Evolutionary conservation across 2,113 vertebrate species (phyloP).

Genomic region (Geococcyx californianus): DNA sequence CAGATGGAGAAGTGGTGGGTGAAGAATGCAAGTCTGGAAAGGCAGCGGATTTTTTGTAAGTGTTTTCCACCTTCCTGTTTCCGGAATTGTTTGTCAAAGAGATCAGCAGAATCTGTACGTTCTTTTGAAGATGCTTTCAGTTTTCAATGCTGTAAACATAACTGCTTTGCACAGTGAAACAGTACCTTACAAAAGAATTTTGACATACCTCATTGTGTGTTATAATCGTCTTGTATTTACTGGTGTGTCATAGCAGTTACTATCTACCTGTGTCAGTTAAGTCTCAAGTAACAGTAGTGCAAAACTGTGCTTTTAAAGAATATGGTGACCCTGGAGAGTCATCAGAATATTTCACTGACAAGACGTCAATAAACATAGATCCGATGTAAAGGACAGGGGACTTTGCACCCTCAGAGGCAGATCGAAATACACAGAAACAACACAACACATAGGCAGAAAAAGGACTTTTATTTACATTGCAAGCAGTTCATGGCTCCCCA

Average conservation of each 20-base stretch:
- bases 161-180: not conserved
- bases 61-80: not conserved
- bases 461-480: no score
- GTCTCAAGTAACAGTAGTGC: not conserved
- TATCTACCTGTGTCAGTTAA: not conserved
- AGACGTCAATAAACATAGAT: not conserved
- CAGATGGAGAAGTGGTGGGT: not conserved
- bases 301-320: not conserved
- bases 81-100: not conserved
- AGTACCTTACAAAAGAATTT: not conserved
- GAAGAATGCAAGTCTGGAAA: not conserved
- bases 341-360: not conserved
- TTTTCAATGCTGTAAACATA: not conserved
- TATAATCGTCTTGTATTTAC: not conserved
- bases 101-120: not conserved
- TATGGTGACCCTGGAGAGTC: not conserved
- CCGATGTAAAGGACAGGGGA: no score
- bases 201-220: accelerated
- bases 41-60: not conserved
- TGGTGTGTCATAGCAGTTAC: not conserved
- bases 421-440: no score
- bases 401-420: no score
- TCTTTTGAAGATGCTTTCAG: not conserved
- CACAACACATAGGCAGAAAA: no score
- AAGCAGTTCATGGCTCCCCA: no score